These are phyloP conservation scores for Siphlonurus alternatus DNA, from an alignment of 2,888 invertebrate species.

Conservation along the genomic window DNA sequence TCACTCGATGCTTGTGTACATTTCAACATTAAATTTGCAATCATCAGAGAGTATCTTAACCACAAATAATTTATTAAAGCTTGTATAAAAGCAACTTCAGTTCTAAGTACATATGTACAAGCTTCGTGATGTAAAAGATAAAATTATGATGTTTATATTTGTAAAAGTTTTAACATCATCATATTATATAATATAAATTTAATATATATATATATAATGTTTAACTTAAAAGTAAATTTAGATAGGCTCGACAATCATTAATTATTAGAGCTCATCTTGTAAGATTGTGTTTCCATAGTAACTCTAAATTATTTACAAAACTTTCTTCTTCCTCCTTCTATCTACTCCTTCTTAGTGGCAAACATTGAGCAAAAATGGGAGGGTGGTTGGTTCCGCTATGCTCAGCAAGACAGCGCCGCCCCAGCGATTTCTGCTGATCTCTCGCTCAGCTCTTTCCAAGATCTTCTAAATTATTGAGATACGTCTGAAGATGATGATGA, in stretches of 20 bases:
- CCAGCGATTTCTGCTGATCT: neutral
- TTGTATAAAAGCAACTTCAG: too few species aligned
- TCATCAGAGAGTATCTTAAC: too few species aligned
- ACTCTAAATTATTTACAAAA: neutral
- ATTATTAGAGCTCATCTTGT: neutral
- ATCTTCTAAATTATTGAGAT: neutral
- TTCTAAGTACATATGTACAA: too few species aligned
- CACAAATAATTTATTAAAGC: too few species aligned
- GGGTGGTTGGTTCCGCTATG: neutral
- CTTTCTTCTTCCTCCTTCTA: neutral
- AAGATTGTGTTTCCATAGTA: neutral
- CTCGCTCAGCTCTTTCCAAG: conserved; percentile 1
- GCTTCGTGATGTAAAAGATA: too few species aligned
- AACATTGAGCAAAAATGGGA: neutral
- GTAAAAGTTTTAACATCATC: too few species aligned
- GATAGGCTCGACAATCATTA: neutral
- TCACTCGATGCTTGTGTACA: too few species aligned
- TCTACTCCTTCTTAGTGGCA: neutral
- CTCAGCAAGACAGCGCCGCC: neutral
- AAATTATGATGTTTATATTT: too few species aligned
- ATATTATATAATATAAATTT: too few species aligned
- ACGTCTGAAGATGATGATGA: neutral
- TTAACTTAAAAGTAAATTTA: neutral
- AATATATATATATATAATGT: neutral
- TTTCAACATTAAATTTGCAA: too few species aligned